Conservation (phyloP, 2,888 invertebrate species). For the Psococerastis gibbosa region DNA sequence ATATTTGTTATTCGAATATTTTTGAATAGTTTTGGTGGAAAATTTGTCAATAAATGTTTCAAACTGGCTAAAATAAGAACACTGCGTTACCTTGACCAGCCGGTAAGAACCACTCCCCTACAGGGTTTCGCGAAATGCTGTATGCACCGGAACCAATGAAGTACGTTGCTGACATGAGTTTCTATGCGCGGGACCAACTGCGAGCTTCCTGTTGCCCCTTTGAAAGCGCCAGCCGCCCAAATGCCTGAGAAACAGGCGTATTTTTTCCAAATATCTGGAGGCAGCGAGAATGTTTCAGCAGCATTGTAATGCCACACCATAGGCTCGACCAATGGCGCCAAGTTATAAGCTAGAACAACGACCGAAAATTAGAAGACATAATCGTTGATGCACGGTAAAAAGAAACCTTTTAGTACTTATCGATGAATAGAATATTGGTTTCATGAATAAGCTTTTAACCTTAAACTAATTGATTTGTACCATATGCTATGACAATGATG, state of each 20-base stretch:
- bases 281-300: slow-evolving; percentile 31
- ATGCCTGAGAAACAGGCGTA: slow-evolving; percentile 48
- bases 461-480: no score
- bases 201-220: slow-evolving; percentile 65
- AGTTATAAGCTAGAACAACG: slow-evolving; percentile 33
- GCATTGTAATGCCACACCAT: slow-evolving; percentile 50
- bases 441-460: no score
- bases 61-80: no score
- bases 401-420: no score
- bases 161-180: slow-evolving; percentile 26
- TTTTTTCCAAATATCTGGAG: slow-evolving; percentile 37
- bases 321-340: slow-evolving; percentile 40
- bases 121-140: slow-evolving; percentile 47
- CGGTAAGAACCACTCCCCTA: slow-evolving; percentile 46
- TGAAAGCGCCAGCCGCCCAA: slow-evolving; percentile 68
- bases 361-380: no score
- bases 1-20: no score
- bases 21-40: no score
- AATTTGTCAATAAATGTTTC: no score
- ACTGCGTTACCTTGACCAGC: slow-evolving; percentile 44
- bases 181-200: slow-evolving; percentile 38
- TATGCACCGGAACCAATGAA: slow-evolving; percentile 57
- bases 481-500: no score
- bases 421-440: no score
- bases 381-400: no score